Base-by-base conservation (phyloP, 1,140 invertebrate species). In the Doryteuthis pealeii region DNA sequence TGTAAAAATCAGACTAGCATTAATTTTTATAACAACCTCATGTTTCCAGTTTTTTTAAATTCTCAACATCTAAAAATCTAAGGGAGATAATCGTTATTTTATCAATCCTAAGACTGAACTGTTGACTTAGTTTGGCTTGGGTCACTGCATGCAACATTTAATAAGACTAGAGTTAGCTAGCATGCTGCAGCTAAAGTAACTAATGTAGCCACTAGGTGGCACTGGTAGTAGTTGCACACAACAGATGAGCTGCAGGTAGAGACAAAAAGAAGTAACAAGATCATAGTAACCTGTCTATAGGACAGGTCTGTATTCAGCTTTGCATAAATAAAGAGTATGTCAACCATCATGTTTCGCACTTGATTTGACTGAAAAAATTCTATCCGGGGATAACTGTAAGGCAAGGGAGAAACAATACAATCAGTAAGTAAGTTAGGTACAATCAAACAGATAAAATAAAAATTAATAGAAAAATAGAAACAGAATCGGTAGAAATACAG, bases 261-360 rank as follows among this genome's bases (percentile, higher is more conserved):
- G 54, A 62, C 18, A 28, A 62, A 5, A 62, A 62, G 12, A 62
- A 28, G 26, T 14, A 62, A 1, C 6, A 28, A 62, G 26, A 15
- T n/a, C 2, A 62, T 62, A 33, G 65, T 74, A 73, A 91, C 91
- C 88, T 94, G 93, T 76, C 92, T 88, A 83, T 94, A 94, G 32
- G 92, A 92, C 73, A 94, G 89, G 32, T 91, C 88, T 0, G 93
- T 89, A 87, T 93, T 91, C 71, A 92, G 89, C 58, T 93, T 90
- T 1, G 93, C 92, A 89, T 93, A 94, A 82, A 91, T 91, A 85
- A 93, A 93, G 67, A 93, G 84, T 40, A 93, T 89, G 80, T 90
- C 90, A 73, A 92, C 91, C 93, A 95, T 93, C 33, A 92, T 85
- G 77, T 92, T 90, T 82, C 93, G 91, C 30, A 94, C 91, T 71